Percentiles rank a stretch among this genome's conserved stretches.
Conservation (phyloP, 2,888 invertebrate species). For the Morpho deidamia region DNA sequence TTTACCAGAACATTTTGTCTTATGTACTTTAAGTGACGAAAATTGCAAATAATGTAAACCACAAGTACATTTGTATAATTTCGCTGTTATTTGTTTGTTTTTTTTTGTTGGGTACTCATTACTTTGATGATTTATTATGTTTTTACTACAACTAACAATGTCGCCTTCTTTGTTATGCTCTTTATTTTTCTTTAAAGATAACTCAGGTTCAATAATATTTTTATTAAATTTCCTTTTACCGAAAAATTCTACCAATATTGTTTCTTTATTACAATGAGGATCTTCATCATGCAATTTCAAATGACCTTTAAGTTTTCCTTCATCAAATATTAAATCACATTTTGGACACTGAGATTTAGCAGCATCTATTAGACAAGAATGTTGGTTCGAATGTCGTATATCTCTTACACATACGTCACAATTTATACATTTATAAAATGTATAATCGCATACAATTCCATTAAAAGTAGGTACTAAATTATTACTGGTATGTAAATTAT, state of each 20-base stretch:
- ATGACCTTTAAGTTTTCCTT: conserved; percentile 40
- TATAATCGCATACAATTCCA: conserved; percentile 47
- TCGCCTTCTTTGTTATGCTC: too few species aligned
- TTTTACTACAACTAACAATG: too few species aligned
- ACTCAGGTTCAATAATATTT: background rate
- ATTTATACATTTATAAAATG: conserved; percentile 45
- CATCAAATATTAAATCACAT: conserved; percentile 44
- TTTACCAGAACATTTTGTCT: conserved; percentile 24
- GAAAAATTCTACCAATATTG: conserved; percentile 41
- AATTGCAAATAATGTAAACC: conserved; percentile 49
- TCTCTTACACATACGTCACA: conserved; percentile 44
- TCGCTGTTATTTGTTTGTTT: conserved; percentile 14
- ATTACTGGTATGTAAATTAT: background rate
- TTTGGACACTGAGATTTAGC: conserved; percentile 39
- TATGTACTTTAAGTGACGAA: conserved; percentile 37
- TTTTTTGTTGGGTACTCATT: background rate
- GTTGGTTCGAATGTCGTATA: conserved; percentile 29
- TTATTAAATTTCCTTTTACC: conserved; percentile 13
- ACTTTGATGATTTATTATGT: background rate
- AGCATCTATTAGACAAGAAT: conserved; percentile 38
- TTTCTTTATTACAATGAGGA: conserved; percentile 39
- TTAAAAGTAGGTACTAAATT: conserved; percentile 31
- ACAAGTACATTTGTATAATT: conserved; percentile 51
- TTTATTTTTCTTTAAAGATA: too few species aligned
- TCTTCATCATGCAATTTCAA: conserved; percentile 42